Base-by-base conservation (phyloP, 1,140 invertebrate genomes). In the Antheraea pernyi region DNA sequence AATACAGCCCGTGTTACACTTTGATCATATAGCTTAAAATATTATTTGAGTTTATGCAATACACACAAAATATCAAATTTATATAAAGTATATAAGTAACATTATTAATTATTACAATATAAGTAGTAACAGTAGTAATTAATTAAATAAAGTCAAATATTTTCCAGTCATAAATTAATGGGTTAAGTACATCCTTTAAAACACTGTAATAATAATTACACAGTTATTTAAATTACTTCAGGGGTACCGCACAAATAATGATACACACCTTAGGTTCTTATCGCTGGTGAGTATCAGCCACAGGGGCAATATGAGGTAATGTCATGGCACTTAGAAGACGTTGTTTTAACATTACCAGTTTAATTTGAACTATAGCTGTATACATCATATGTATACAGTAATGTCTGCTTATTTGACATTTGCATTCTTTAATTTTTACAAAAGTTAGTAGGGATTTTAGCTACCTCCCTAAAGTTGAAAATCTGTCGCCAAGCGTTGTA, bases 281-380 rank as follows among this genome's bases (percentile, higher is more conserved):
- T 53, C 46, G 46, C 4, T 53, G 46, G 46, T 53, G 46, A 53
- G 9, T 13, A 53, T 53, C 11, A 53, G 10, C 46, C 9, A 11
- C 46, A n/a, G 16, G 46, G 46, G 46, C 46, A 53, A 0, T 53
- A 53, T 13, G 13, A 53, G 9, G 7, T 61, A 70, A 74, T 80
- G 75, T 75, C 76, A 82, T 79, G 78, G 72, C 77, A 69, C 81
- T 83, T 83, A 53, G 39, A 53, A 53, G 46, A 53, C 1, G 46
- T 53, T 53, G 16, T 16, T 53, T 53, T 53, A 16, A 53, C 0
- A n/a, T 53, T 13, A 2, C 46, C 13, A 53, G 46, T 53, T 53
- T 53, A 16, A 53, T 53, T 53, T 16, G 46, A 53, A 6, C 46
- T 53, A 0, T 2, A 53, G 16, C 9, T 16, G 2, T 16, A 53